Evolutionary conservation across 2,113 vertebrate genomes (phyloP), one percentile per base, ranked within the genome.

Genomic region (Dipodomys spectabilis): DNA sequence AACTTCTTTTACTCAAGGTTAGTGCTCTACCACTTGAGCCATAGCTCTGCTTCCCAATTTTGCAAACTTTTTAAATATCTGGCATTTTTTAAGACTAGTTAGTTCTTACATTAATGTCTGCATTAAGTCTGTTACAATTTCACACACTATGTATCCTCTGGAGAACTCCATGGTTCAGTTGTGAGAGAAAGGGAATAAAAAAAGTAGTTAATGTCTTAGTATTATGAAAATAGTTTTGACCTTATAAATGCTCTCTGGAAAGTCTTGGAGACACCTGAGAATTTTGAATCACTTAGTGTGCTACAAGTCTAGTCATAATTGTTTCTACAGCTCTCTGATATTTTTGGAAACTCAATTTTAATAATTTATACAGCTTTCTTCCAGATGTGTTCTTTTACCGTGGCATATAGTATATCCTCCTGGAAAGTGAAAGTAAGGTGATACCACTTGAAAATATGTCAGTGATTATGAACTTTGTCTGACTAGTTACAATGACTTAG

Each of bases 171-270:
- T 57, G 81, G 49, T 75, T 81, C 11, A 60, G 6, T 64, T 82
- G 3, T 71, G n/a, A 93, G 77, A 82, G 53, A 44, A 83, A 53
- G n/a, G 7, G 18, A 74, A 9, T 71, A 6, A 75, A 75, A 91
- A 86, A 77, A 35, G 25, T 86, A 81, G 25, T 82, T 64, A 64
- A 64, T 64, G 6, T 85, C 18, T 71, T 71, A 88, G n/a, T 86
- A 78, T 71, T 90, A 65, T 57, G 28, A 80, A 85, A 83, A 71
- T 64, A 64, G 62, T 64, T 64, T 64, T 64, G 62, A 64, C 62
- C 62, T 64, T n/a, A 73, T 92, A 74, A 67, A 74, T 83, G 49
- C 45, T 79, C 60, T 79, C 79, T 93, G 67, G 67, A 80, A 77
- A 60, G 44, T 85, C 16, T 67, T 79, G 13, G 68, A 39, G 64